phyloP scores from a whole-genome alignment of 2,888 invertebrate species.

The Xestobium rufovillosum region DNA sequence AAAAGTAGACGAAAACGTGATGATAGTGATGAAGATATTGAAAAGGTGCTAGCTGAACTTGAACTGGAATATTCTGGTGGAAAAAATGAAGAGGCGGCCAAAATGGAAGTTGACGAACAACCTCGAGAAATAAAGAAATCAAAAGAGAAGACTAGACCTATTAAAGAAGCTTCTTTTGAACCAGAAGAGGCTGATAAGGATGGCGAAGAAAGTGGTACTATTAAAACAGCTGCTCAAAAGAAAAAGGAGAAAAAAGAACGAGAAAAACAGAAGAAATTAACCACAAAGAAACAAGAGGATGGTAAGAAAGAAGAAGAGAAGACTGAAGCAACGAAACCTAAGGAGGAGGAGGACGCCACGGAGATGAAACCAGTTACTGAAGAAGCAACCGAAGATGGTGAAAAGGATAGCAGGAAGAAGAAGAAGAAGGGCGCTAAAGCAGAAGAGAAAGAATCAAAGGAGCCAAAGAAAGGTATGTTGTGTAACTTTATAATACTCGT shows the following conservation, averaged over 20 bases:
- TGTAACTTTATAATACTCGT: conserved; percentile 6
- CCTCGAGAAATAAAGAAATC: conserved; percentile 24
- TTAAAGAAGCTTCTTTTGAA: conserved; percentile 16
- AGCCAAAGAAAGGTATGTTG: conserved; percentile 48
- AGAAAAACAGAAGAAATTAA: conserved; percentile 66
- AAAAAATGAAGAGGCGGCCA: conserved; percentile 45
- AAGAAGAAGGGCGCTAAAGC: conserved; percentile 45
- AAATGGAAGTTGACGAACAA: conserved; percentile 29
- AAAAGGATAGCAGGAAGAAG: conserved; percentile 43
- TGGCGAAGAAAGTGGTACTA: conserved; percentile 51
- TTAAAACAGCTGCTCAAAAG: conserved; percentile 80
- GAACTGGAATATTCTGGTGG: conserved; percentile 71
- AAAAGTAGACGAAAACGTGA: conserved; percentile 65
- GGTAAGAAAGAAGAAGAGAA: conserved; percentile 27
- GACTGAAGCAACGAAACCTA: conserved; percentile 10
- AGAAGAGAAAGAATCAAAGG: conserved; percentile 50
- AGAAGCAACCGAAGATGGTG: conserved; percentile 34
- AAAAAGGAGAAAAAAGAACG: conserved; percentile 85
- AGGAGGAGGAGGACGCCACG: conserved; percentile 42
- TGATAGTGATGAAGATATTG: conserved; percentile 74
- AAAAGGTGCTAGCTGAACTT: conserved; percentile 75
- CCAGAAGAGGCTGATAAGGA: conserved; percentile 40
- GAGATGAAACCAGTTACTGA: conserved; percentile 31
- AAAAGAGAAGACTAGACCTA: conserved; percentile 21
- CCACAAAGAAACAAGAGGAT: conserved; percentile 50